Percentiles rank a stretch among this genome's conserved stretches.
Conservation (phyloP, 2,797 vertebrate species). For the Microchirus variegatus region DNA sequence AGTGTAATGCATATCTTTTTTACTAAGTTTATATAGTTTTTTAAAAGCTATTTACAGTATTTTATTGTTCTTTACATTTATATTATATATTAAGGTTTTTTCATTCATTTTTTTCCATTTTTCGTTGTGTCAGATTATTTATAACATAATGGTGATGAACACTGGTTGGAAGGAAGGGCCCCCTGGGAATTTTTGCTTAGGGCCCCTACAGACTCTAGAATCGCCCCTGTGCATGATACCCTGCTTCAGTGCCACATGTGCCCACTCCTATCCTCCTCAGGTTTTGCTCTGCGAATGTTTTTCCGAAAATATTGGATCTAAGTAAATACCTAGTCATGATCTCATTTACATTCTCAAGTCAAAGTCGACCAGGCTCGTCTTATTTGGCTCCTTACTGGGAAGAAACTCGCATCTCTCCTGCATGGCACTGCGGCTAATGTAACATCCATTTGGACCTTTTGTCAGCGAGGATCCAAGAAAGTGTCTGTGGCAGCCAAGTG, state of each 20-base stretch:
- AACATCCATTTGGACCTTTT: conserved; percentile 34
- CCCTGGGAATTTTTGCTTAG: too few species aligned
- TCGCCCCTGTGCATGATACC: too few species aligned
- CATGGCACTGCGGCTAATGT: conserved; percentile 15
- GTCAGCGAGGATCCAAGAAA: conserved; percentile 33
- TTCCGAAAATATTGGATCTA: conserved; percentile 50
- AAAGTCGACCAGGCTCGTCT: conserved; percentile 30
- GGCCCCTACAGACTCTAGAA: too few species aligned
- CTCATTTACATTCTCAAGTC: conserved; percentile 43
- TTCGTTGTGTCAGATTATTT: too few species aligned
- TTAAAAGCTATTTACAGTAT: too few species aligned
- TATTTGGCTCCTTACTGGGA: conserved; percentile 35
- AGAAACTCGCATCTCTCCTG: conserved; percentile 25
- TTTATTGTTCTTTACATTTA: too few species aligned
- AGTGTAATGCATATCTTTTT: too few species aligned
- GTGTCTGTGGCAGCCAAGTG: conserved; percentile 25
- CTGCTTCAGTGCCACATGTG: conserved; percentile 6
- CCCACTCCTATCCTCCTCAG: conserved; percentile 19
- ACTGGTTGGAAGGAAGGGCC: too few species aligned
- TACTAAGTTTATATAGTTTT: too few species aligned
- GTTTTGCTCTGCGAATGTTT: conserved; percentile 37
- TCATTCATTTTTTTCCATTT: too few species aligned
- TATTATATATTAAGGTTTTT: too few species aligned
- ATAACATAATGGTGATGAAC: too few species aligned
- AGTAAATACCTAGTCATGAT: conserved; percentile 34